Evolutionary conservation across 1,140 invertebrate species (phyloP).

Genomic region (Anagrus nilaparvatae): DNA sequence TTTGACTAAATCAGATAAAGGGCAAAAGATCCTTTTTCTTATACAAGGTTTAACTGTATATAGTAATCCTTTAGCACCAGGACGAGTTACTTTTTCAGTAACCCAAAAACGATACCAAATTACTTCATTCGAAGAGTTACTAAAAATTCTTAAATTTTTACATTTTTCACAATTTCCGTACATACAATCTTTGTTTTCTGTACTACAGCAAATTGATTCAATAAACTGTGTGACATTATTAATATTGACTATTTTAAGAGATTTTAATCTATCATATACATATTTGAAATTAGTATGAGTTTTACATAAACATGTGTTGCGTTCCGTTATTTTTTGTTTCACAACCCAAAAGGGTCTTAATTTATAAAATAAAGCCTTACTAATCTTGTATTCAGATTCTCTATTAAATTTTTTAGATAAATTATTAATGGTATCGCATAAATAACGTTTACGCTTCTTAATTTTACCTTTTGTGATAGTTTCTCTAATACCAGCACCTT

Average conservation of each 20-base stretch:
- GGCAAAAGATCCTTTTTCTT: conserved; percentile 12
- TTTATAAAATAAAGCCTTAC: conserved; percentile 13
- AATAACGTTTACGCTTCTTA: conserved; percentile 19
- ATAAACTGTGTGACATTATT: conserved; percentile 16
- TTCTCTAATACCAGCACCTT: conserved; percentile 21
- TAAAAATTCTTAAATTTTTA: conserved; percentile 10
- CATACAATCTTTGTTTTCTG: conserved; percentile 17
- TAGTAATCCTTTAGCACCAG: conserved; percentile 11
- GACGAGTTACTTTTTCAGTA: conserved; percentile 12
- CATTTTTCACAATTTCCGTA: conserved; percentile 15
- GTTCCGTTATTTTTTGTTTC: conserved; percentile 4
- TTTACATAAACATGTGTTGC: conserved; percentile 12
- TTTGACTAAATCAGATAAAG: background rate
- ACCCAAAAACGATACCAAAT: conserved; percentile 15
- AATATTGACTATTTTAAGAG: conserved; percentile 10
- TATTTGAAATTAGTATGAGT: conserved; percentile 8
- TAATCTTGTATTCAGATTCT: conserved; percentile 14
- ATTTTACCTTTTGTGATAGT: conserved; percentile 20
- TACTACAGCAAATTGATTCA: conserved; percentile 13
- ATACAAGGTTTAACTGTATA: conserved; percentile 17
- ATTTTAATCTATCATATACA: conserved; percentile 3
- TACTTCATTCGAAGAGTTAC: conserved; percentile 3
- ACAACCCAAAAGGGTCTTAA: conserved; percentile 12
- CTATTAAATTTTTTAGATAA: conserved; percentile 19
- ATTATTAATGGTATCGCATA: conserved; percentile 19